Percentiles rank a stretch among this genome's conserved stretches.
Evolutionary conservation across 1,140 invertebrate species (phyloP).

Genomic region (Drosophila ogumai): DNA sequence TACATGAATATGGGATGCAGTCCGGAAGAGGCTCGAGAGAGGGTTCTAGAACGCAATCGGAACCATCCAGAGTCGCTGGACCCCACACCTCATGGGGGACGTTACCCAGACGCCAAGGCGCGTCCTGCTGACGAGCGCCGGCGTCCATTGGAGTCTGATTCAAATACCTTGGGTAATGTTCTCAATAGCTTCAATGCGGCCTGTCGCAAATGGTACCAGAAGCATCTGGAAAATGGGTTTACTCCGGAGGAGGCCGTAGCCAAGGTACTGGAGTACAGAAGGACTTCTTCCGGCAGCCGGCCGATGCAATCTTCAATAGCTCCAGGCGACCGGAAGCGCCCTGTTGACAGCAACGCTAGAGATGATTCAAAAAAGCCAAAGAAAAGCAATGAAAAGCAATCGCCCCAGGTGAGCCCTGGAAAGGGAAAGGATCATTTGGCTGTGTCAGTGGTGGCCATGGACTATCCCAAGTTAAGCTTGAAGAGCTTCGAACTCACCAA

Average conservation of each 20-base stretch:
- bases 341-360: neutral
- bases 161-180: neutral
- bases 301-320: neutral
- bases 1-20: neutral
- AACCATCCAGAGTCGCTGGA: constrained; percentile 2
- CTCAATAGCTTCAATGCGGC: neutral
- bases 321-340: constrained; percentile 3
- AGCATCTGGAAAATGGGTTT: constrained; percentile 1
- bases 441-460: neutral
- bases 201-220: constrained; percentile 8
- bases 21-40: constrained; percentile 5
- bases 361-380: neutral
- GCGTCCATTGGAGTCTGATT: no score
- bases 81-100: neutral
- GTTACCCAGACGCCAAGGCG: neutral
- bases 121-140: neutral
- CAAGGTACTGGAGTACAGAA: constrained; percentile 5
- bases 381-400: neutral
- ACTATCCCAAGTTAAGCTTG: neutral
- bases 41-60: neutral
- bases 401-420: no score
- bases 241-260: neutral
- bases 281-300: no score
- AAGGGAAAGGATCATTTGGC: neutral
- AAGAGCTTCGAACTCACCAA: neutral